These are phyloP conservation scores for Lapara coniferarum DNA, from an alignment of 2,888 invertebrate species.

Conservation along the genomic window DNA sequence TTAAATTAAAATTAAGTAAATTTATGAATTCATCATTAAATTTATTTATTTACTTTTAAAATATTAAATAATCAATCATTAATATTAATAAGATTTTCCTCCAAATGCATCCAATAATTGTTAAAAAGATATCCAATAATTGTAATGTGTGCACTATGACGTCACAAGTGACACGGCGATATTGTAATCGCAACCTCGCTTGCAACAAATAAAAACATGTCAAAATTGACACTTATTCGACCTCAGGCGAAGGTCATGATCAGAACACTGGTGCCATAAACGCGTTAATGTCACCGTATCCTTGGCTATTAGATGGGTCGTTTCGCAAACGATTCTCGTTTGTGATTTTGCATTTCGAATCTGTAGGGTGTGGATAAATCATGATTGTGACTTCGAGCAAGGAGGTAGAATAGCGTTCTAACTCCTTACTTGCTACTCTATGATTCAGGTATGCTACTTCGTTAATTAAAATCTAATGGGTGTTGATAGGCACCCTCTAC, in stretches of 20 bases:
- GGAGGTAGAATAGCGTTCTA: too few relatives aligned
- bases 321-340: conserved; percentile 11
- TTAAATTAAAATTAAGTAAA: too few relatives aligned
- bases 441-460: too few relatives aligned
- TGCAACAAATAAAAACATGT: conserved; percentile 35
- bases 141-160: not conserved
- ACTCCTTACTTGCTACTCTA: too few relatives aligned
- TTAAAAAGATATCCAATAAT: not conserved
- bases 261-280: conserved; percentile 27
- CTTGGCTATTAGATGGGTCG: not conserved
- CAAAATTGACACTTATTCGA: conserved; percentile 37
- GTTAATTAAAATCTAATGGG: too few relatives aligned
- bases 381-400: too few relatives aligned
- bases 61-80: too few relatives aligned
- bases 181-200: conserved; percentile 35
- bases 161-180: conserved; percentile 21
- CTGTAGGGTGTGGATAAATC: not conserved
- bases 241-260: conserved; percentile 41
- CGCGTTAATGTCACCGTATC: conserved; percentile 4
- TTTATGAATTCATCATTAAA: too few relatives aligned
- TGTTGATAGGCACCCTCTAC: too few relatives aligned
- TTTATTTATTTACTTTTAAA: too few relatives aligned
- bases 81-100: too few relatives aligned
- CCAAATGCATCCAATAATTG: too few relatives aligned
- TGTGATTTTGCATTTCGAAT: not conserved